phyloP scores from a whole-genome alignment of 2,888 invertebrate genomes.

The Cynaeus angustus region DNA sequence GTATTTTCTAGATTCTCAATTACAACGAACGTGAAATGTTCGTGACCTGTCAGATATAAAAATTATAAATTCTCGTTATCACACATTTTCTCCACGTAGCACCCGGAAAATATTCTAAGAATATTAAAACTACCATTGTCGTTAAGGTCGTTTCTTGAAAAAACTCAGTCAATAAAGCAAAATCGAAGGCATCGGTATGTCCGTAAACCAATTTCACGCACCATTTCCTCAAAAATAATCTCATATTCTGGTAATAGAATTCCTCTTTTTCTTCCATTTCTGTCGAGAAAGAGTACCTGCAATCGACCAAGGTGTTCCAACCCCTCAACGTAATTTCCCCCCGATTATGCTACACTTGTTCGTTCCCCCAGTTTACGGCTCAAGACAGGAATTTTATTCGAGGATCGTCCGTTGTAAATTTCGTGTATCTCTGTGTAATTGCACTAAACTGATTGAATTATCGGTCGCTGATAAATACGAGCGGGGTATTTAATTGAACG shows the following conservation, averaged over 20 bases:
- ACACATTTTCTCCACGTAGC: slow-evolving; percentile 22
- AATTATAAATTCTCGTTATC: slow-evolving; percentile 29
- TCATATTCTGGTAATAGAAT: slow-evolving; percentile 32
- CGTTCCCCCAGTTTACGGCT: slow-evolving; percentile 14
- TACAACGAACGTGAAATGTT: slow-evolving; percentile 26
- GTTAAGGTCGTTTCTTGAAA: background rate
- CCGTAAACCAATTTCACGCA: slow-evolving; percentile 29
- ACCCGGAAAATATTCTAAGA: slow-evolving; percentile 10
- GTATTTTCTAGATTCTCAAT: slow-evolving; percentile 20
- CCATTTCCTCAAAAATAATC: slow-evolving; percentile 38
- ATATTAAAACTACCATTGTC: slow-evolving; percentile 6
- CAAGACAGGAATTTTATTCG: slow-evolving; percentile 27
- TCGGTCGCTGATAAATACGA: slow-evolving; percentile 26
- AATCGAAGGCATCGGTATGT: slow-evolving; percentile 28
- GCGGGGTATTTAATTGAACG: slow-evolving; percentile 26
- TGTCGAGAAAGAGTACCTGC: slow-evolving; percentile 17
- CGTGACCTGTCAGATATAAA: slow-evolving; percentile 29
- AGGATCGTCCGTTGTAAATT: slow-evolving; percentile 9
- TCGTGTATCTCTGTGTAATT: slow-evolving; percentile 21
- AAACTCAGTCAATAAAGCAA: slow-evolving; percentile 21
- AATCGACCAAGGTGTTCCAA: slow-evolving; percentile 26
- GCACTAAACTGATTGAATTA: slow-evolving; percentile 38
- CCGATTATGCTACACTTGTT: slow-evolving; percentile 35
- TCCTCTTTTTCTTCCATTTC: slow-evolving; percentile 21
- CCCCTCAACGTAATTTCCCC: slow-evolving; percentile 20